A percentile compares a stretch with the other conserved stretches of the same genome.
phyloP scores from a whole-genome alignment of 2,888 invertebrate species.

The Rambutsinella grinnellia region DNA sequence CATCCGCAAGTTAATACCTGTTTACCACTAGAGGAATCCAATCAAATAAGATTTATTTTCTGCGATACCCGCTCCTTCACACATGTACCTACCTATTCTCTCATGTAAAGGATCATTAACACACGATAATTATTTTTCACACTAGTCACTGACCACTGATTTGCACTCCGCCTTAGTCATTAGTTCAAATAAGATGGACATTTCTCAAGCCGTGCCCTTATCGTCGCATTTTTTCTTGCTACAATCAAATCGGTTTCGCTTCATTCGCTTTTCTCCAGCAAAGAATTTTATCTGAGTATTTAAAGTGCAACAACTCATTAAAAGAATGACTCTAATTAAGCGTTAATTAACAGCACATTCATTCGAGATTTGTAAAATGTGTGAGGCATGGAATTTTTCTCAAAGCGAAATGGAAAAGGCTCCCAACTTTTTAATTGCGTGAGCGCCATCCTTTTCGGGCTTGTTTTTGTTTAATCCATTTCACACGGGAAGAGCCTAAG shows the following conservation, averaged over 20 bases:
- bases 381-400: too few relatives aligned
- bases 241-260: not conserved
- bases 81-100: too few relatives aligned
- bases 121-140: constrained; percentile 48
- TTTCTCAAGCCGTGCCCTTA: not conserved
- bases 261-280: not conserved
- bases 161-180: constrained; percentile 37
- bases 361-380: constrained; percentile 44
- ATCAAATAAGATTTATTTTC: constrained; percentile 41
- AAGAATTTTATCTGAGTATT: not conserved
- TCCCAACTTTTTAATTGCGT: too few relatives aligned
- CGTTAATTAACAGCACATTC: too few relatives aligned
- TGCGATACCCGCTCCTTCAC: too few relatives aligned
- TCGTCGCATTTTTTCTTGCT: not conserved
- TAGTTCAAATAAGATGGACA: not conserved
- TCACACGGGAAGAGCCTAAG: too few relatives aligned
- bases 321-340: constrained; percentile 49
- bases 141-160: constrained; percentile 16
- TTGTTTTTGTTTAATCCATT: too few relatives aligned
- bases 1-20: too few relatives aligned
- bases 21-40: too few relatives aligned
- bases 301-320: constrained; percentile 50
- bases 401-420: too few relatives aligned
- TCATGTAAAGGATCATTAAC: constrained; percentile 45
- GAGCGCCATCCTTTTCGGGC: too few relatives aligned